phyloP scores from a whole-genome alignment of 1,140 invertebrate species.

The Drosophila sp. region DNA sequence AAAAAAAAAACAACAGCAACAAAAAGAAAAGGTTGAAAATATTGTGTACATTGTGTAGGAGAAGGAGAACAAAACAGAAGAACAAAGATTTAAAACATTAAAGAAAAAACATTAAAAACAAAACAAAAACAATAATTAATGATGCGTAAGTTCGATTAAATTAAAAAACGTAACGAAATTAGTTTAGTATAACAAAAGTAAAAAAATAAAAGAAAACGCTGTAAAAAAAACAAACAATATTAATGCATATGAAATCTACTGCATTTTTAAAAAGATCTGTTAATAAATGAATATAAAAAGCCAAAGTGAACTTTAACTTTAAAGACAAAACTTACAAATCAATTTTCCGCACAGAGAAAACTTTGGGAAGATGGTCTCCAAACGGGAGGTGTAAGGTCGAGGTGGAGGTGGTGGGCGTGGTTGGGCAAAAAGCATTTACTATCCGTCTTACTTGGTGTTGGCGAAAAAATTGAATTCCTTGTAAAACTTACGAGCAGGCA shows the following conservation, averaged over 20 bases:
- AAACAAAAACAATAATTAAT: slow-evolving; percentile 32
- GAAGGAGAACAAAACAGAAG: slow-evolving; percentile 41
- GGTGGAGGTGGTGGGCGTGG: neutral
- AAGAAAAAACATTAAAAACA: slow-evolving; percentile 18
- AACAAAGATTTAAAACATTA: slow-evolving; percentile 41
- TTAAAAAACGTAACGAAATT: slow-evolving; percentile 45
- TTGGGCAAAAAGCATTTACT: slow-evolving; percentile 54
- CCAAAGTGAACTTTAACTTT: slow-evolving; percentile 61
- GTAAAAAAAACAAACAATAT: slow-evolving; percentile 40
- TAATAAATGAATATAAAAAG: slow-evolving; percentile 75
- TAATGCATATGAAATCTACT: slow-evolving; percentile 75
- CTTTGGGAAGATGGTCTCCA: neutral
- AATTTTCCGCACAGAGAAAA: slow-evolving; percentile 48
- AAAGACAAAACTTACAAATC: slow-evolving; percentile 80
- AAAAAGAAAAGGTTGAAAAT: slow-evolving; percentile 15
- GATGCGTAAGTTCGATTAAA: slow-evolving; percentile 50
- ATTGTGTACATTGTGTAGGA: slow-evolving; percentile 56
- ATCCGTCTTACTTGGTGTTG: slow-evolving; percentile 71
- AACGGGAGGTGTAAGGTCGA: neutral
- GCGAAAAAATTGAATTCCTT: slow-evolving; percentile 81
- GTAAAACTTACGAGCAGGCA: slow-evolving; percentile 80
- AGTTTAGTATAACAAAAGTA: slow-evolving; percentile 34
- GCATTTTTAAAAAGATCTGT: slow-evolving; percentile 80
- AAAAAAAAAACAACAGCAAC: slow-evolving; percentile 31
- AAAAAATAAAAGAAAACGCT: slow-evolving; percentile 29